phyloP scores from a whole-genome alignment of 2,113 vertebrate species.

The Spermophilus dauricus region DNA sequence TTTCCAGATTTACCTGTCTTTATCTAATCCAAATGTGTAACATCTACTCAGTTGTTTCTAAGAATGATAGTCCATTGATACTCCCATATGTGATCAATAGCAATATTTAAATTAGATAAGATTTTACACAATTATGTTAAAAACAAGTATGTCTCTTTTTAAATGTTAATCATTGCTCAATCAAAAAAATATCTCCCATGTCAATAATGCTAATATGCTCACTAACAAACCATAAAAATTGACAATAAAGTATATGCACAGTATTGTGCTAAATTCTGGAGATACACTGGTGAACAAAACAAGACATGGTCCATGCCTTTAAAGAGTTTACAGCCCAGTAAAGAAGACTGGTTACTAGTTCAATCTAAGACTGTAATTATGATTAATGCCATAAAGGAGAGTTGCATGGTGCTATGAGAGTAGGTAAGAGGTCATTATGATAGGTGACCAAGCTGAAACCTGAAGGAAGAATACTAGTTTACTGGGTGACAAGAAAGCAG shows the following conservation, averaged over 20 bases:
- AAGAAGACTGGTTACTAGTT: background rate
- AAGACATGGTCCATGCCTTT: background rate
- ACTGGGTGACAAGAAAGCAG: background rate
- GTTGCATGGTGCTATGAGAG: background rate
- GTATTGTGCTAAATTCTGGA: background rate
- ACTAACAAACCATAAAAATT: too few relatives aligned
- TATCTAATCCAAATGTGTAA: too few relatives aligned
- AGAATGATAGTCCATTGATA: too few relatives aligned
- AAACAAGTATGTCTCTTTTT: too few relatives aligned
- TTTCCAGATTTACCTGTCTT: too few relatives aligned
- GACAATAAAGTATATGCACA: background rate
- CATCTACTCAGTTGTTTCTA: too few relatives aligned
- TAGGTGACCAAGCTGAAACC: background rate
- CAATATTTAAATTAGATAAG: too few relatives aligned
- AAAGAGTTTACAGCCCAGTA: background rate
- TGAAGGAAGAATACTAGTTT: constrained; percentile 1
- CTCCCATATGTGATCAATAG: too few relatives aligned
- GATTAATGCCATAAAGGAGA: background rate
- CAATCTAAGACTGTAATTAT: background rate
- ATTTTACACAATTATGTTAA: too few relatives aligned
- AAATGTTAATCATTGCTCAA: too few relatives aligned
- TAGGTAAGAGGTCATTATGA: background rate
- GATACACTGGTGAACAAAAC: background rate
- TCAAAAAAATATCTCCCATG: too few relatives aligned
- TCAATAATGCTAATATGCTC: too few relatives aligned